phyloP scores from a whole-genome alignment of 2,113 vertebrate genomes.

The Columba livia region DNA sequence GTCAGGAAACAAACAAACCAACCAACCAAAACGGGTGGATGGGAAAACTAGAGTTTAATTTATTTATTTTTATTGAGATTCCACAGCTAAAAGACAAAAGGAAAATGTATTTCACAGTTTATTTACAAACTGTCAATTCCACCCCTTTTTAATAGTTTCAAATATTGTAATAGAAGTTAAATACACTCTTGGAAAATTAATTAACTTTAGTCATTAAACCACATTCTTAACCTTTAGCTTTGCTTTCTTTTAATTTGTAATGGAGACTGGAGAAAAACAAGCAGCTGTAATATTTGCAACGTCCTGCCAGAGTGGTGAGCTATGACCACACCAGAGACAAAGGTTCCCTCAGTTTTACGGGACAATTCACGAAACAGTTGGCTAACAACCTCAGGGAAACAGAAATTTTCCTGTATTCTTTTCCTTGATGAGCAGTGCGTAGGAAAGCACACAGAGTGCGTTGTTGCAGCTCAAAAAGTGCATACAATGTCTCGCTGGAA shows the following conservation, averaged over 20 bases:
- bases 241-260: not conserved
- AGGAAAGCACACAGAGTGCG: not conserved
- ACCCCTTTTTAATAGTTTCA: not conserved
- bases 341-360: not conserved
- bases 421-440: not conserved
- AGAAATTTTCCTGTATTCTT: not conserved
- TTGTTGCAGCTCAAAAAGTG: not conserved
- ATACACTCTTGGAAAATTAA: not conserved
- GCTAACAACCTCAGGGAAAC: not conserved
- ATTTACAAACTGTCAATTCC: not conserved
- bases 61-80: not conserved
- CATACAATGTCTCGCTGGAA: not conserved
- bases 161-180: not conserved
- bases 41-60: not conserved
- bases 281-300: not conserved
- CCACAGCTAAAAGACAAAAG: not conserved
- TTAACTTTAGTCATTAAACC: not conserved
- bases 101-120: not conserved
- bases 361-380: not conserved
- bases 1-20: not conserved
- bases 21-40: not conserved
- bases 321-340: not conserved
- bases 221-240: slow-evolving; percentile 36
- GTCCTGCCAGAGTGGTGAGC: not conserved
- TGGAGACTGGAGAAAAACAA: not conserved